A percentile compares a stretch with the other conserved stretches of the same genome.
These are phyloP conservation scores for Atta cephalotes DNA, from an alignment of 1,140 invertebrate species.

Conservation along the genomic window DNA sequence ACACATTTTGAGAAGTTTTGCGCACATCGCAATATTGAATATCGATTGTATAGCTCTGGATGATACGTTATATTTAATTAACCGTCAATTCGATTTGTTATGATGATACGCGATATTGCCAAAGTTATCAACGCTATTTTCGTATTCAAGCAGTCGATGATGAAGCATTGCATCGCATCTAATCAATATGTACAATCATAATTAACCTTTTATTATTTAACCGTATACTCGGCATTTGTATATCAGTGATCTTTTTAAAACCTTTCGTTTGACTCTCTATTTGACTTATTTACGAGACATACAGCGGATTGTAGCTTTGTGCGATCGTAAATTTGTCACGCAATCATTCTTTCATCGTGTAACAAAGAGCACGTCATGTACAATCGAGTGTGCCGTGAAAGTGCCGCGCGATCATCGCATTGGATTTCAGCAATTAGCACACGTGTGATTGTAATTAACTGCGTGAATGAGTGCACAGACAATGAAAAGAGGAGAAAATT, in stretches of 20 bases:
- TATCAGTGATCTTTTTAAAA: background rate
- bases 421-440: constrained; percentile 1
- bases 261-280: background rate
- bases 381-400: background rate
- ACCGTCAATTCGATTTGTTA: background rate
- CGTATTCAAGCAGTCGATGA: background rate
- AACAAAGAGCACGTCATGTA: constrained; percentile 14
- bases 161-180: background rate
- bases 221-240: background rate
- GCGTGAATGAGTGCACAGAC: background rate
- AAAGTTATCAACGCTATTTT: constrained; percentile 2
- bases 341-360: background rate
- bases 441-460: constrained; percentile 16
- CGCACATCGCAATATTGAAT: background rate
- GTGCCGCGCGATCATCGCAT: background rate
- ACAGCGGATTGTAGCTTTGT: background rate
- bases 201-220: constrained; percentile 31
- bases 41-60: background rate
- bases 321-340: constrained; percentile 3
- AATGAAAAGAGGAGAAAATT: background rate
- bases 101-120: background rate
- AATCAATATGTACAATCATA: background rate
- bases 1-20: background rate
- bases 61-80: background rate
- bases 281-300: background rate